Evolutionary conservation across 2,888 invertebrate genomes (phyloP).

Genomic region (Marasmarcha lunaedactyla): DNA sequence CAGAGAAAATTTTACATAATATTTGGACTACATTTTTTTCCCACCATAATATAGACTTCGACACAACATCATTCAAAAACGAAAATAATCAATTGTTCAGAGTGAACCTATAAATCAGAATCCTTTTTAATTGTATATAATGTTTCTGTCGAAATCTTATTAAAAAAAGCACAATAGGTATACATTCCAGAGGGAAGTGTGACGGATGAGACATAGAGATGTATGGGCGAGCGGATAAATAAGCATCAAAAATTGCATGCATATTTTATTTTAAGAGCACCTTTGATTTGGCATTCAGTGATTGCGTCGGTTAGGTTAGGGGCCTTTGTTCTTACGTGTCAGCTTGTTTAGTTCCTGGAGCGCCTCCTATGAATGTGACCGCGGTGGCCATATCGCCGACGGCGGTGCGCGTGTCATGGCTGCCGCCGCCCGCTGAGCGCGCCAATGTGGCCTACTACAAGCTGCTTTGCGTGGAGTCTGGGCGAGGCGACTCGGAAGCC

Average conservation of each 20-base stretch:
- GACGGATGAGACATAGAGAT: constrained; percentile 48
- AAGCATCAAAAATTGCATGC: constrained; percentile 44
- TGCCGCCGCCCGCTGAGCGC: constrained; percentile 90
- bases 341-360: constrained; percentile 86
- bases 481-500: constrained; percentile 87
- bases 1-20: constrained; percentile 20
- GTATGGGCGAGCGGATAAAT: constrained; percentile 66
- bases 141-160: background rate
- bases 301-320: constrained; percentile 49
- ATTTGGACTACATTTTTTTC: constrained; percentile 18
- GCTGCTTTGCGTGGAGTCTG: constrained; percentile 89
- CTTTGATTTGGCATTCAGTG: constrained; percentile 63
- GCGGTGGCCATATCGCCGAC: constrained; percentile 91
- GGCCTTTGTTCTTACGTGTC: background rate
- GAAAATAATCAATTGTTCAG: too few relatives aligned
- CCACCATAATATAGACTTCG: background rate
- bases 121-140: too few relatives aligned
- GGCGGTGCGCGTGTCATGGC: constrained; percentile 91
- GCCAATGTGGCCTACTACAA: constrained; percentile 97
- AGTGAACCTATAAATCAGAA: too few relatives aligned
- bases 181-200: constrained; percentile 46
- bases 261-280: constrained; percentile 51
- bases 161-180: constrained; percentile 32
- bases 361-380: constrained; percentile 94
- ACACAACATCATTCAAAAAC: constrained; percentile 17